Percentiles rank a stretch among this genome's conserved stretches.
Evolutionary conservation across 1,140 invertebrate genomes (phyloP).

Genomic region (Mercenaria mercenaria): DNA sequence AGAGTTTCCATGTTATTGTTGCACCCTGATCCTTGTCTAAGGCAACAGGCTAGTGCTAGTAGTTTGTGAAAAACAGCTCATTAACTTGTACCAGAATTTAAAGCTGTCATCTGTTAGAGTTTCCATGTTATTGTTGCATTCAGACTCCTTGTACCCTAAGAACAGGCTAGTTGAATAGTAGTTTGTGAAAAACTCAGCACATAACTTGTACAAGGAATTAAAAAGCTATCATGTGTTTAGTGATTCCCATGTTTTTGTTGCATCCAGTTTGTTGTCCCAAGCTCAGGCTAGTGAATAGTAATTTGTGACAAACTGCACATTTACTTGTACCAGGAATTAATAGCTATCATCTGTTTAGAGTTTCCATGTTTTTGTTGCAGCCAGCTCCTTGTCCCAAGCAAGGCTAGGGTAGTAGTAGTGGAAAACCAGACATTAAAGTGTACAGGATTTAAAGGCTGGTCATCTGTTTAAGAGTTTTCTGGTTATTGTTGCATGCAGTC

Average conservation of each 20-base stretch:
- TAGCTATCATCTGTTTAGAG: too few species aligned
- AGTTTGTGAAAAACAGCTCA: background rate
- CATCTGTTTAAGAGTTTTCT: too few species aligned
- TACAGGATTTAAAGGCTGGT: too few species aligned
- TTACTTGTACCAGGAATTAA: too few species aligned
- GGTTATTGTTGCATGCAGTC: too few species aligned
- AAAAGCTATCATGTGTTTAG: background rate
- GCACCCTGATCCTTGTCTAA: too few species aligned
- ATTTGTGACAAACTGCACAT: too few species aligned
- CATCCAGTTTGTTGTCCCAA: background rate
- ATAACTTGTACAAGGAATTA: background rate
- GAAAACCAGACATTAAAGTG: too few species aligned
- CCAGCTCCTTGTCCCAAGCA: too few species aligned
- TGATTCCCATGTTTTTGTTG: background rate
- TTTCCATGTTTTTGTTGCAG: too few species aligned
- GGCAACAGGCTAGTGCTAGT: background rate
- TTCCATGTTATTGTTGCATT: background rate
- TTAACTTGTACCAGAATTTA: background rate
- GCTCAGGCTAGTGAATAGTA: slow-evolving; percentile 2
- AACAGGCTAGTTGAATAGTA: background rate
- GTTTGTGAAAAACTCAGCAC: background rate
- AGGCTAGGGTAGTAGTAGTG: too few species aligned
- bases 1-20: too few species aligned
- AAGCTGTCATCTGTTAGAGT: background rate
- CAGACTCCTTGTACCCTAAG: background rate